phyloP scores from a whole-genome alignment of 2,797 vertebrate species.

The Danio albolineatus region DNA sequence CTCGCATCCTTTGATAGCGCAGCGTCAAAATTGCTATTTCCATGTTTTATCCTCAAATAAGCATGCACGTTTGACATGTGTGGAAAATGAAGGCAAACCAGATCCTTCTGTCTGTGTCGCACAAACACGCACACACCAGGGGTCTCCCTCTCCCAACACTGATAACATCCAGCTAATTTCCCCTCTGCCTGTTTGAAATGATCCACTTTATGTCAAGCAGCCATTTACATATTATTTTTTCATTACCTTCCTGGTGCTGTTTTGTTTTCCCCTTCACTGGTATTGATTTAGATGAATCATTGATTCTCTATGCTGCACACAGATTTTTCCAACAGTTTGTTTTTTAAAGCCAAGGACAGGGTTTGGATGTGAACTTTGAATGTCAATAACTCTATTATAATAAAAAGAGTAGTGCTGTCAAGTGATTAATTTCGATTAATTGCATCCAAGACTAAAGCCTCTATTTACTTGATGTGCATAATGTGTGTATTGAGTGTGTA shows the following conservation, averaged over 20 bases:
- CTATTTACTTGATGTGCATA: no score
- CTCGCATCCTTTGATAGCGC: conserved; percentile 63
- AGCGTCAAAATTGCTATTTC: conserved; percentile 73
- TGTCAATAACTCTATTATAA: not conserved
- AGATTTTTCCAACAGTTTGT: conserved; percentile 27
- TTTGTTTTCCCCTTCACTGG: conserved; percentile 22
- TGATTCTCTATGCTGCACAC: not conserved
- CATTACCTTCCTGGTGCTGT: conserved; percentile 40
- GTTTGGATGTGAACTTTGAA: not conserved
- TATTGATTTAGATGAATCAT: conserved; percentile 46
- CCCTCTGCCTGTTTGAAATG: conserved; percentile 67
- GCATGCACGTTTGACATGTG: conserved; percentile 28
- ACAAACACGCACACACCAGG: conserved; percentile 48
- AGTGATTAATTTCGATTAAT: no score
- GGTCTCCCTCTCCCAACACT: conserved; percentile 60
- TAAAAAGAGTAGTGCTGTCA: not conserved
- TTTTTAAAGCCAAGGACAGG: not conserved
- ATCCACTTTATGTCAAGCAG: conserved; percentile 61
- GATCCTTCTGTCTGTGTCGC: conserved; percentile 69
- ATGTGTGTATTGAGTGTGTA: no score
- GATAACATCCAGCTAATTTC: conserved; percentile 80
- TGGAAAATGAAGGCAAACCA: conserved; percentile 58
- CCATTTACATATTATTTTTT: conserved; percentile 48
- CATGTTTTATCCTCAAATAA: conserved; percentile 73
- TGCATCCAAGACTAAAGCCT: no score